Percentiles rank a stretch among this genome's conserved stretches.
phyloP scores from a whole-genome alignment of 2,113 vertebrate genomes.

The Phyllostomus hastatus region DNA sequence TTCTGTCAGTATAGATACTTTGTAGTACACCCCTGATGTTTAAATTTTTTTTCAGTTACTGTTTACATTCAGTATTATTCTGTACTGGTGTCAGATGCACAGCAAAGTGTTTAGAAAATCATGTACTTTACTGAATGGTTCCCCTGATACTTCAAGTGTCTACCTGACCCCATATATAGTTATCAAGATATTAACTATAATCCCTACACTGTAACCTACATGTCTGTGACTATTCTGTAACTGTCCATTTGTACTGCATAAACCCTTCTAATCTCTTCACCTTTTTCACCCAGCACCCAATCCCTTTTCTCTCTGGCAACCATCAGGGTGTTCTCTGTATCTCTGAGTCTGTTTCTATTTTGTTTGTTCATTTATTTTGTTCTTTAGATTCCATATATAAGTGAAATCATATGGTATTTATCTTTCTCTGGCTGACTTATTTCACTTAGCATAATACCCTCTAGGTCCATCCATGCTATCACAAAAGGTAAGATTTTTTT shows the following conservation, averaged over 20 bases:
- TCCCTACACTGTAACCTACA: not conserved
- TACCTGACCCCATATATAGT: not conserved
- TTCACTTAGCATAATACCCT: not conserved
- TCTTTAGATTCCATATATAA: not conserved
- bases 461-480: not conserved
- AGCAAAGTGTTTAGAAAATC: not conserved
- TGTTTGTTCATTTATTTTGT: not conserved
- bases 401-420: not conserved
- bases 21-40: not conserved
- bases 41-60: not conserved
- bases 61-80: not conserved
- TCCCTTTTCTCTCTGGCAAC: not conserved
- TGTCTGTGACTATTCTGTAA: not conserved
- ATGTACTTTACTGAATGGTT: not conserved
- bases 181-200: not conserved
- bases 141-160: not conserved
- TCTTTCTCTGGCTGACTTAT: not conserved
- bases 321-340: not conserved
- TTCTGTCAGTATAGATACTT: not conserved
- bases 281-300: not conserved
- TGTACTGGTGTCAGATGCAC: not conserved
- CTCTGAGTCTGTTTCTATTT: not conserved
- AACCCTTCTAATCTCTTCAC: not conserved
- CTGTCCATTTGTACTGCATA: not conserved
- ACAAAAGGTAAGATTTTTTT: not conserved